These are phyloP conservation scores for Barypeithes pellucidus DNA, from an alignment of 2,888 invertebrate species.

Conservation along the genomic window DNA sequence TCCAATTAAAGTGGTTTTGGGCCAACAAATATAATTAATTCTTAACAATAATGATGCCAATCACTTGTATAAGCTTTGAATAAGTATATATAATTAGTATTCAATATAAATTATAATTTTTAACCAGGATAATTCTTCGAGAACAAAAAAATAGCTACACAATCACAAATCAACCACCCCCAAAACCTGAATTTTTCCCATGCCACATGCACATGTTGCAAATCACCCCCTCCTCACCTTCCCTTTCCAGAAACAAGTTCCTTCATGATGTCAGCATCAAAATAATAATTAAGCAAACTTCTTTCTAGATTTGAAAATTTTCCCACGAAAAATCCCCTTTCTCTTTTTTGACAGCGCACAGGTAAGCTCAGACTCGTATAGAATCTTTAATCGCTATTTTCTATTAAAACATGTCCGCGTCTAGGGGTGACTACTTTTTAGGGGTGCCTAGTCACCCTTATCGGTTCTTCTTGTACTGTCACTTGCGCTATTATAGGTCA, in stretches of 20 bases:
- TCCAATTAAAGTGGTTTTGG: background rate
- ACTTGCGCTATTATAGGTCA: constrained; percentile 40
- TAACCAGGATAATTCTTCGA: background rate
- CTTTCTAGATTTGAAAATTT: constrained; percentile 34
- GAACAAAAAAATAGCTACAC: background rate
- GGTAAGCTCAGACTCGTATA: constrained; percentile 44
- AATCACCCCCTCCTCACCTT: constrained; percentile 27
- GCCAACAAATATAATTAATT: background rate
- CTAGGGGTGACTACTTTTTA: constrained; percentile 42
- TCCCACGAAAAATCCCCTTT: constrained; percentile 45
- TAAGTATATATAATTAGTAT: too few species aligned
- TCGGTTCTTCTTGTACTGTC: constrained; percentile 42
- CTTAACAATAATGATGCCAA: too few species aligned
- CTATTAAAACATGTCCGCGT: constrained; percentile 45
- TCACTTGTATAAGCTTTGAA: too few species aligned
- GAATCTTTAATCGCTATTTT: constrained; percentile 48
- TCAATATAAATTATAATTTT: background rate
- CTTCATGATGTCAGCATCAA: constrained; percentile 7
- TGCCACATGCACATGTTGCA: constrained; percentile 24
- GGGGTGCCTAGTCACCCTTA: constrained; percentile 48
- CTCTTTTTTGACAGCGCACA: constrained; percentile 32
- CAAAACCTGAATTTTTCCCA: constrained; percentile 19
- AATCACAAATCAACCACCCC: constrained; percentile 13
- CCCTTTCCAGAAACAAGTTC: constrained; percentile 10
- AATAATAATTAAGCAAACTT: constrained; percentile 24